Conservation (phyloP, 2,888 invertebrate genomes). For the Phyllotreta striolata region DNA sequence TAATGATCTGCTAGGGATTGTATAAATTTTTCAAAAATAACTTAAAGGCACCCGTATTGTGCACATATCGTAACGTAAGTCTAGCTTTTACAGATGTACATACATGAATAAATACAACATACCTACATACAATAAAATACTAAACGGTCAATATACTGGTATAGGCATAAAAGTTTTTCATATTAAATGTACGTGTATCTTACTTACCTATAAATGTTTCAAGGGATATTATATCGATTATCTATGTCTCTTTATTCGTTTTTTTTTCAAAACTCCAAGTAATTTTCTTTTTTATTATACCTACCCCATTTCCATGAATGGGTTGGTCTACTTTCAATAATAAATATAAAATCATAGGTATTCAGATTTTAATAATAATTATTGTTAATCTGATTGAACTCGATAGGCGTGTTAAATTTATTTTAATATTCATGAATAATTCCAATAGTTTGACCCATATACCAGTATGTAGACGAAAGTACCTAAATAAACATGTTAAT, state of each 20-base stretch:
- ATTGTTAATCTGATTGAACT: no score
- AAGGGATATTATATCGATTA: not conserved
- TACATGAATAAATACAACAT: constrained; percentile 34
- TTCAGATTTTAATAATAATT: no score
- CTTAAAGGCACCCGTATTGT: constrained; percentile 44
- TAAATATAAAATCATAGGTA: no score
- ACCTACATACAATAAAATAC: not conserved
- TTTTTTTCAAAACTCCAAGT: no score
- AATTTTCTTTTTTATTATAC: no score
- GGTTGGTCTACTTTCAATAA: no score
- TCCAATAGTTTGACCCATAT: constrained; percentile 6
- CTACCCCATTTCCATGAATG: no score
- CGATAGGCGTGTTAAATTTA: no score
- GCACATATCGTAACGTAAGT: constrained; percentile 49
- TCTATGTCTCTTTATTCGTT: constrained; percentile 14
- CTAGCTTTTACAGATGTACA: constrained; percentile 51
- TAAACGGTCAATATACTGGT: constrained; percentile 6
- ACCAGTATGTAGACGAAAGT: constrained; percentile 28
- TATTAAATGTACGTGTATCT: no score
- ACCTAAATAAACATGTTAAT: constrained; percentile 25
- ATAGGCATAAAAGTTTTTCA: not conserved
- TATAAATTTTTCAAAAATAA: constrained; percentile 42
- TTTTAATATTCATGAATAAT: no score
- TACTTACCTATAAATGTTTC: no score
- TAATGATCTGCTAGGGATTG: constrained; percentile 27